Evolutionary conservation across 2,113 vertebrate genomes (phyloP).

Genomic region (Megaleporinus macrocephalus): DNA sequence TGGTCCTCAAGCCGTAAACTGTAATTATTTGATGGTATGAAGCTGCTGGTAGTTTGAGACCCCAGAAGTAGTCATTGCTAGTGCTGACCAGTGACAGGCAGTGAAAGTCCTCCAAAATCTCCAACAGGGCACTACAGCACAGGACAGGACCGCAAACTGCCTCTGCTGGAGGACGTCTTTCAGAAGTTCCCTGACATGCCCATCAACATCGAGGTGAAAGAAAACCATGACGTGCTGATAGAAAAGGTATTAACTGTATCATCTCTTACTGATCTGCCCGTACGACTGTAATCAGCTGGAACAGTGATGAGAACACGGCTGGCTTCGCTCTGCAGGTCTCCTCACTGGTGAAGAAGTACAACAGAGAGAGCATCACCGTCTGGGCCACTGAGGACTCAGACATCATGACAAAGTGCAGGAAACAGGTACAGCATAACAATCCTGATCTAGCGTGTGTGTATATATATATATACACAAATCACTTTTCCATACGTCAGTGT

Average conservation of each 20-base stretch:
- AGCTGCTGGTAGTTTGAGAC: too few species aligned
- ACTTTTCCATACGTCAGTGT: too few species aligned
- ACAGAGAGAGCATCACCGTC: conserved; percentile 79
- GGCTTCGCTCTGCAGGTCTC: conserved; percentile 71
- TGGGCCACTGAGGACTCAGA: conserved; percentile 77
- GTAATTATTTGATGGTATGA: too few species aligned
- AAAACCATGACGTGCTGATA: conserved; percentile 77
- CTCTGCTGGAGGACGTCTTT: conserved; percentile 83
- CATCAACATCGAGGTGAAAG: conserved; percentile 85
- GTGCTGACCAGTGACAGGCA: too few species aligned
- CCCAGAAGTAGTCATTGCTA: too few species aligned
- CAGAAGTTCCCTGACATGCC: conserved; percentile 77
- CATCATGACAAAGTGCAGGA: conserved; percentile 80
- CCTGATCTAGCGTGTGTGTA: too few species aligned
- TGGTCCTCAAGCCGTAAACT: too few species aligned
- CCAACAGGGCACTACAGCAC: conserved; percentile 76
- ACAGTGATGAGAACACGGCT: neutral
- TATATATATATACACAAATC: too few species aligned
- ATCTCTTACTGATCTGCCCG: neutral
- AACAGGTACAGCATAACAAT: conserved; percentile 67
- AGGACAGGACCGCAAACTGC: conserved; percentile 79
- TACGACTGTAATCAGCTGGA: neutral
- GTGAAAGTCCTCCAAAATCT: neutral
- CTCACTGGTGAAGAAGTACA: conserved; percentile 73
- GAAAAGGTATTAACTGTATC: conserved; percentile 70